A percentile compares a stretch with the other conserved stretches of the same genome.
phyloP scores from a whole-genome alignment of 2,797 vertebrate genomes.

The Microctenopoma lineatum region DNA sequence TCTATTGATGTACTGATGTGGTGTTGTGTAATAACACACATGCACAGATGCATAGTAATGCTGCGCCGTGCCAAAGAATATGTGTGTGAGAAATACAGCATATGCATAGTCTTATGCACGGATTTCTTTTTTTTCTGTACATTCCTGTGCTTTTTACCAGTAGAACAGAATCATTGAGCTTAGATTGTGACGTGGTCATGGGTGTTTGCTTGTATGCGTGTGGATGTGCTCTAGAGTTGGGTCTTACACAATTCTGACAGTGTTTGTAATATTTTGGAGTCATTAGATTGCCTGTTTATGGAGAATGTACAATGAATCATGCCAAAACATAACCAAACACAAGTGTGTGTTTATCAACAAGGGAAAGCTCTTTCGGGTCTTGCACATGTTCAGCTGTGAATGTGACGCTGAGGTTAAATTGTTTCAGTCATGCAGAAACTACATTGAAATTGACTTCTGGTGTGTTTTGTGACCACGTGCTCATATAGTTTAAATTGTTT shows the following conservation, averaged over 20 bases:
- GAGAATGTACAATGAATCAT: constrained; percentile 75
- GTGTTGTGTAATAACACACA: not conserved
- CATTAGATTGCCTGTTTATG: constrained; percentile 75
- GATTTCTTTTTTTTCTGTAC: constrained; percentile 31
- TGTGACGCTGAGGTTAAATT: constrained; percentile 42
- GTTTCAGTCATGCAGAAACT: constrained; percentile 43
- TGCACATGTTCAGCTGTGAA: constrained; percentile 62
- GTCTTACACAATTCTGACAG: constrained; percentile 67
- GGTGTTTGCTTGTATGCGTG: constrained; percentile 18
- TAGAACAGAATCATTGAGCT: constrained; percentile 38
- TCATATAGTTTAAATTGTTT: constrained; percentile 7
- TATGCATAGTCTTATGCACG: constrained; percentile 45
- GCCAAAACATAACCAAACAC: constrained; percentile 75
- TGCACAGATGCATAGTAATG: constrained; percentile 32
- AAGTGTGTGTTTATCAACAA: constrained; percentile 77
- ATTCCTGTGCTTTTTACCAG: constrained; percentile 27
- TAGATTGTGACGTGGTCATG: constrained; percentile 21
- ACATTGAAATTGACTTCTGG: constrained; percentile 21
- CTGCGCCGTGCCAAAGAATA: constrained; percentile 46
- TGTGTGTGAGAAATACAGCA: constrained; percentile 50
- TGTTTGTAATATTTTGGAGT: constrained; percentile 79
- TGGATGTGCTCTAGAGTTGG: constrained; percentile 22
- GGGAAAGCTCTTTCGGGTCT: constrained; percentile 61
- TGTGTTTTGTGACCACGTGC: not conserved
- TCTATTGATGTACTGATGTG: constrained; percentile 43